Evolutionary conservation across 2,888 invertebrate species (phyloP), one percentile per base, ranked within the genome.

Genomic region (Carcina quercana): DNA sequence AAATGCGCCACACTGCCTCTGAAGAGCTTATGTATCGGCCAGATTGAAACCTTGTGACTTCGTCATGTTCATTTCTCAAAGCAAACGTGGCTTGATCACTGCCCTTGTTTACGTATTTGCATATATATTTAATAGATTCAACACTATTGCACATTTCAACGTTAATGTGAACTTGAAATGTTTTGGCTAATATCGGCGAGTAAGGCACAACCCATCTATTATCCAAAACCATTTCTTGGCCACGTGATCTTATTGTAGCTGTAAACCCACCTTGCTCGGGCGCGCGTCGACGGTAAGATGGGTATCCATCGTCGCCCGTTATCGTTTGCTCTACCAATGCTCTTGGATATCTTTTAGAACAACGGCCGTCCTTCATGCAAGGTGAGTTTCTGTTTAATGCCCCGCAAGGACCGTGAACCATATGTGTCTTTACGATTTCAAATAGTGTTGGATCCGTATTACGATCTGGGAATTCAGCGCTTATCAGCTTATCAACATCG

Each of bases 401-500:
- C 12, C 43, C 39, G 13, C 43, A 43, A 5, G 43, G 40, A 1
- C 40, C 40, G 25, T 43, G 40, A 13, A 43, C 21, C 43, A 43
- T 43, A 12, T 38, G 11, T 17, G 28, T 34, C 1, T 2, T 30
- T 3, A 34, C 30, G 15, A 30, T 15, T 6, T 28, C 27, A 32
- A 36, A 22, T 11, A 46, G 22, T 12, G 19, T 11, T 13, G 30
- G 40, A 17, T 42, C 46, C 15, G 12, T 20, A 8, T 17, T 2
- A 8, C 13, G 28, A 39, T 66, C 59, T 2, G 46, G 44, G 29
- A 46, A 36, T 30, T 45, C 43, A 1, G 64, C 61, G 17, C 36
- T 51, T 34, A 61, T 61, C 1, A 67, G 30, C 13, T 13, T 25
- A 53, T 65, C 63, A 11, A 64, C 50, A 47, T 58, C 38, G n/a